Percentiles rank a stretch among this genome's conserved stretches.
These are phyloP conservation scores for Schmidtea mediterranea DNA, from an alignment of 1,140 invertebrate genomes.

Conservation along the genomic window DNA sequence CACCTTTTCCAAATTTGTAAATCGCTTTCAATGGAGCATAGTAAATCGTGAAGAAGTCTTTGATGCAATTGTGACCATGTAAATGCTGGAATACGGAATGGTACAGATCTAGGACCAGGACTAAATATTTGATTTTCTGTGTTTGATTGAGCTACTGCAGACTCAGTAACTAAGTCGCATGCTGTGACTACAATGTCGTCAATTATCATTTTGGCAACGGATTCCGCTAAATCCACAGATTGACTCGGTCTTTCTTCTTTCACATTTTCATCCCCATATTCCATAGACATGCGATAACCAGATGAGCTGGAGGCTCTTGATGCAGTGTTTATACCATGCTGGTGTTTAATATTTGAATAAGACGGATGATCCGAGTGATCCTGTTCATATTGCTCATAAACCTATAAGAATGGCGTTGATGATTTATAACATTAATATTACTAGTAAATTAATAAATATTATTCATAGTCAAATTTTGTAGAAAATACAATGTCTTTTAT, in stretches of 20 bases:
- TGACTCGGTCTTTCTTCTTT: background rate
- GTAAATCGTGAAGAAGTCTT: conserved; percentile 67
- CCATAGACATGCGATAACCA: no score
- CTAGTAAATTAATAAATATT: no score
- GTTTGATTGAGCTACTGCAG: conserved; percentile 8
- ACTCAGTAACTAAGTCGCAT: background rate
- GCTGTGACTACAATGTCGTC: background rate
- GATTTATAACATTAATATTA: no score
- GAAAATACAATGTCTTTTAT: no score
- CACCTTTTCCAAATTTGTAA: no score
- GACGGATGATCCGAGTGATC: conserved; percentile 71
- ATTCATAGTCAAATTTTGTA: no score
- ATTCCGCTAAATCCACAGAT: background rate
- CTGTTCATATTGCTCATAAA: conserved; percentile 84
- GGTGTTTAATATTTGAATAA: conserved; percentile 60
- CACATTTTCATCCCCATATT: background rate
- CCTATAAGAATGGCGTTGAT: conserved; percentile 22
- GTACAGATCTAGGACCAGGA: conserved; percentile 68
- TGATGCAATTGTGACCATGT: conserved; percentile 91
- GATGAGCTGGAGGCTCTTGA: conserved; percentile 34
- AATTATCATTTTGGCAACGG: conserved; percentile 1
- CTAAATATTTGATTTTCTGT: conserved; percentile 53
- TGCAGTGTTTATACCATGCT: conserved; percentile 72
- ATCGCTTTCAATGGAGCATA: conserved; percentile 85
- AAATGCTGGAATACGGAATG: conserved; percentile 94